Evolutionary conservation across 1,140 invertebrate species (phyloP).

Genomic region (Panonychus citri): DNA sequence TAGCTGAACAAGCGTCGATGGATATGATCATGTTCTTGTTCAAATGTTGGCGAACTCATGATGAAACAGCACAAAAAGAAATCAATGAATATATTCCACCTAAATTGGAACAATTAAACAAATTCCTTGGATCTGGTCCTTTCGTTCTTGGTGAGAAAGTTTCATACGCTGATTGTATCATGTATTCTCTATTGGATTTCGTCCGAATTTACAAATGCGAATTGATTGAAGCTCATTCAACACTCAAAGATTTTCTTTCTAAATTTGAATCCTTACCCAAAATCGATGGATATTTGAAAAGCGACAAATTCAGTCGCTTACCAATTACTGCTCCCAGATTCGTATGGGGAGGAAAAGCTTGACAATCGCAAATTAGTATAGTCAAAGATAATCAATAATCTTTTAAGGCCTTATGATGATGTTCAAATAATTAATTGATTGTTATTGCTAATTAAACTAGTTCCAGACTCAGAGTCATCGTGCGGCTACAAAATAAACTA

Average conservation of each 20-base stretch:
- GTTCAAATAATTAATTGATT: too few relatives aligned
- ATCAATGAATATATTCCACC: slow-evolving; percentile 16
- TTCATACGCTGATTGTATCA: slow-evolving; percentile 28
- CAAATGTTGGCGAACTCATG: slow-evolving; percentile 10
- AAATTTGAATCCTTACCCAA: neutral
- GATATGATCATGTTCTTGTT: slow-evolving; percentile 25
- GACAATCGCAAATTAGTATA: too few relatives aligned
- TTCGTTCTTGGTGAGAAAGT: slow-evolving; percentile 27
- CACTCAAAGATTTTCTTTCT: neutral
- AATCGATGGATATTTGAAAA: slow-evolving; percentile 1
- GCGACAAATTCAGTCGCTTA: neutral
- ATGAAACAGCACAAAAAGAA: slow-evolving; percentile 9
- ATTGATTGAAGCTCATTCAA: neutral
- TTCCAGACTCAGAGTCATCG: too few relatives aligned
- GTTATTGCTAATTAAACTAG: too few relatives aligned
- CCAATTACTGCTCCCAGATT: neutral
- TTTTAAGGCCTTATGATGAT: too few relatives aligned
- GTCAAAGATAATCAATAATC: too few relatives aligned
- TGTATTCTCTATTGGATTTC: slow-evolving; percentile 28
- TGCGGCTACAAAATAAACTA: too few relatives aligned
- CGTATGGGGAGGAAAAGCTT: too few relatives aligned
- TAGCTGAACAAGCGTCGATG: slow-evolving; percentile 24
- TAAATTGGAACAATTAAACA: slow-evolving; percentile 19
- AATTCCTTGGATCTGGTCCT: slow-evolving; percentile 22
- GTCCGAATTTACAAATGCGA: slow-evolving; percentile 7